Base-by-base conservation (phyloP, 2,888 invertebrate genomes). In the Stramonita haemastoma region DNA sequence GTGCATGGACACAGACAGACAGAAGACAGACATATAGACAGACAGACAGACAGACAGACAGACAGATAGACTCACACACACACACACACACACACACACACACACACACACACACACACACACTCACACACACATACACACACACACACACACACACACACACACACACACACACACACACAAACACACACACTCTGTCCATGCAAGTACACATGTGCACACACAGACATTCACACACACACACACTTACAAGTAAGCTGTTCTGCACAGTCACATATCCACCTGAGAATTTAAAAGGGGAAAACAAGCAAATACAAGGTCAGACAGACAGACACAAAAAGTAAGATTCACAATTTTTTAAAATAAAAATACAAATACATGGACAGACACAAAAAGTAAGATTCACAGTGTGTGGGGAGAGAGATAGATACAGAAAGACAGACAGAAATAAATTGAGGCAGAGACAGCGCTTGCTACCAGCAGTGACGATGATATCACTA, bases 31-130 rank as follows among this genome's bases (percentile, higher is more conserved):
- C 34, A 36, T 70, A 87, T n/a, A 56, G 36, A n/a, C n/a, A n/a
- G n/a, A n/a, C n/a, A n/a, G n/a, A 66, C n/a, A 36, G 70, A 87
- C 34, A 36, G 70, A 87, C 57, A 57, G n/a, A 85, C n/a, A n/a
- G 0, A 85, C n/a, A n/a, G n/a, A 85, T 8, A 26, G 8, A 85
- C 73, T 29, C 36, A 32, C 87, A 87, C 73, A 46, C 73, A 70
- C 87, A 73, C 87, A 66, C 36, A 56, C 17, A 85, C 56, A 56
- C 85, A 85, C 85, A 56, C 85, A 85, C 32, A 34, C 32, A 83
- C 83, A 83, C 32, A 32, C 83, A 32, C 83, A 22, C 32, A 83
- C 36, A 36, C 8, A 83, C 8, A 19, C 34, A 22, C 83, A 13
- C 17, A 11, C 22, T 29, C 19, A 11, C 19, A 15, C 57, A 57